These are phyloP conservation scores for Chelon auratus DNA, from an alignment of 2,797 vertebrate genomes.

Conservation along the genomic window DNA sequence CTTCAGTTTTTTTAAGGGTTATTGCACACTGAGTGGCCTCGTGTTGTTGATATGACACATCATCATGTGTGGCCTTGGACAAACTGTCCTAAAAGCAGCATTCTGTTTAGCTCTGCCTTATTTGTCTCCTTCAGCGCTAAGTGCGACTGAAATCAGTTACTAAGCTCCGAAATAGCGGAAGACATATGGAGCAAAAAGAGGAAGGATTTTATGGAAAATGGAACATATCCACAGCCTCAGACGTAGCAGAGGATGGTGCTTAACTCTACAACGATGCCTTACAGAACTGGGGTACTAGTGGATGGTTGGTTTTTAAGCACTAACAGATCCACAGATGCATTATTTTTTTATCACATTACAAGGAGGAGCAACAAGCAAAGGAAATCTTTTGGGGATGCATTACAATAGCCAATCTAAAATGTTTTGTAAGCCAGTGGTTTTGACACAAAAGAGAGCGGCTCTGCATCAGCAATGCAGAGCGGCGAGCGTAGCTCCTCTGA, in stretches of 20 bases:
- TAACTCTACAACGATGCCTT: conserved; percentile 4
- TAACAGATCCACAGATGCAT: conserved; percentile 12
- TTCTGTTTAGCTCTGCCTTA: neutral
- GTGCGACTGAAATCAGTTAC: conserved; percentile 14
- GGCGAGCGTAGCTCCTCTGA: conserved; percentile 48
- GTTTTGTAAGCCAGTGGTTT: conserved; percentile 52
- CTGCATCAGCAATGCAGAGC: conserved; percentile 61
- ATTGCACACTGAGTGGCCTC: no score
- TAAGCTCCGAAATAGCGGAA: neutral
- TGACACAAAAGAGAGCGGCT: conserved; percentile 33
- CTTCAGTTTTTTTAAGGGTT: no score
- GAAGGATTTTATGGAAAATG: conserved; percentile 15
- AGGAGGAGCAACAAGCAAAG: conserved; percentile 9
- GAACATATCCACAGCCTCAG: neutral
- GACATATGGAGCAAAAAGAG: conserved; percentile 5
- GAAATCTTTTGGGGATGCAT: conserved; percentile 10
- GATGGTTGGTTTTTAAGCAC: conserved; percentile 13
- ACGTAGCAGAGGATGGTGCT: neutral
- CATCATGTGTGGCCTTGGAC: neutral
- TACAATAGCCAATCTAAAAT: conserved; percentile 47
- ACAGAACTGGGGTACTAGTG: neutral
- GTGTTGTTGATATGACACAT: neutral
- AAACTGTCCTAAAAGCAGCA: neutral
- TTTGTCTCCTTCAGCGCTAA: neutral
- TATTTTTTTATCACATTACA: conserved; percentile 35